Evolutionary conservation across 2,113 vertebrate genomes (phyloP).

Genomic region (Syngnathus floridae): DNA sequence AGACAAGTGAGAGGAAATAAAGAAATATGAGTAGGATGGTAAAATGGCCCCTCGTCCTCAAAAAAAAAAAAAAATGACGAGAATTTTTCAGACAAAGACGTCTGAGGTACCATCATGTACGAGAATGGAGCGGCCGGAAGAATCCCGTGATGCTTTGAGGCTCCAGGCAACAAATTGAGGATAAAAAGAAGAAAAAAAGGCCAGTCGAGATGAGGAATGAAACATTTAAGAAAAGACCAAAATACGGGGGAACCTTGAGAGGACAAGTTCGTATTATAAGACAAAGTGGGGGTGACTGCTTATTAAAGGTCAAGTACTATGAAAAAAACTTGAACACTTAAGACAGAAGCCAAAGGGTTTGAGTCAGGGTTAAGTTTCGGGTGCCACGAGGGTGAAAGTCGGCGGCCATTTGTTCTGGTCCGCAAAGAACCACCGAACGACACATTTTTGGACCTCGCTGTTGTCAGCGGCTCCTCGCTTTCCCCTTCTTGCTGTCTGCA

Average conservation of each 20-base stretch:
- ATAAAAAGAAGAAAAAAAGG: conserved; percentile 37
- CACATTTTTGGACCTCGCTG: no score
- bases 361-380: no score
- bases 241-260: no score
- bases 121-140: conserved; percentile 52
- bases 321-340: no score
- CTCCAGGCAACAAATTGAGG: conserved; percentile 65
- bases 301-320: no score
- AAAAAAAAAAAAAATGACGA: neutral
- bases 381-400: no score
- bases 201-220: conserved; percentile 55
- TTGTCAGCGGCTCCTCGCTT: neutral
- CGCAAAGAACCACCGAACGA: no score
- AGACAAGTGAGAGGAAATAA: conserved; percentile 21
- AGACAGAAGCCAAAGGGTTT: no score
- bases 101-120: conserved; percentile 3
- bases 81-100: neutral
- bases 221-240: conserved; percentile 49
- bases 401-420: no score
- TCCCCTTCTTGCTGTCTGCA: neutral
- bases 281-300: no score
- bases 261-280: neutral
- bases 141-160: conserved; percentile 63
- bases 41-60: neutral
- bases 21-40: conserved; percentile 23